Conservation (phyloP, 23 tunicate species). For the Trididemnum miniatum region DNA sequence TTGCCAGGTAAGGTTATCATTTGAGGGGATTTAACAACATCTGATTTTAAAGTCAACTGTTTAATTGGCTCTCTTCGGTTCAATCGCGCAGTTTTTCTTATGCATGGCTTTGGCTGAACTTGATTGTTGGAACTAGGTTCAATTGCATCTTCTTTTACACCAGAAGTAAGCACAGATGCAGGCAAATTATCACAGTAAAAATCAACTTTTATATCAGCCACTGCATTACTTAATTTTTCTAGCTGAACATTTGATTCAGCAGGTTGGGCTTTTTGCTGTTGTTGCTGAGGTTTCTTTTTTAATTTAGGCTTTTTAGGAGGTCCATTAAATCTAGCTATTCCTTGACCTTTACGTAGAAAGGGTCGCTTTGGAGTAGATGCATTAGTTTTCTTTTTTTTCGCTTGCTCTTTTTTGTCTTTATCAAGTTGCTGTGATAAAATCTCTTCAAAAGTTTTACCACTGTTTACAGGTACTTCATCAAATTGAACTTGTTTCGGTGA, state of each 20-base stretch:
- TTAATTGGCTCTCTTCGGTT: constrained; percentile 46
- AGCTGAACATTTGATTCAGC: background rate
- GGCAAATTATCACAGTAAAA: background rate
- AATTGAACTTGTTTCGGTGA: constrained; percentile 21
- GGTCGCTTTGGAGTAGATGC: constrained; percentile 64
- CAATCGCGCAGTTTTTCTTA: constrained; percentile 66
- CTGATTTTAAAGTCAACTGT: constrained; percentile 37
- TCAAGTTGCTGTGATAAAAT: constrained; percentile 59
- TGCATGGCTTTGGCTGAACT: constrained; percentile 8
- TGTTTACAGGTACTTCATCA: constrained; percentile 80
- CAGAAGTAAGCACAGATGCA: background rate
- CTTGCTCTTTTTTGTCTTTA: constrained; percentile 28
- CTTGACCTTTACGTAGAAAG: constrained; percentile 87
- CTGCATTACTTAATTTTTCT: background rate
- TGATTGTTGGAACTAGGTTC: background rate
- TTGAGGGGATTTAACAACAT: constrained; percentile 9
- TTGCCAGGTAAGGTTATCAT: background rate
- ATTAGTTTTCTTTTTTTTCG: background rate
- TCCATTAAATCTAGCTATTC: constrained; percentile 90
- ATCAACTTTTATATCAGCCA: background rate
- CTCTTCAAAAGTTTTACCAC: constrained; percentile 84
- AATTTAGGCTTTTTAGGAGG: constrained; percentile 58
- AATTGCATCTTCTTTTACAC: background rate
- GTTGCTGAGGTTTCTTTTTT: constrained; percentile 17
- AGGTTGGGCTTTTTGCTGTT: background rate